Evolutionary conservation across 2,113 vertebrate genomes (phyloP), one percentile per base, ranked within the genome.

Genomic region (Tinamus guttatus): DNA sequence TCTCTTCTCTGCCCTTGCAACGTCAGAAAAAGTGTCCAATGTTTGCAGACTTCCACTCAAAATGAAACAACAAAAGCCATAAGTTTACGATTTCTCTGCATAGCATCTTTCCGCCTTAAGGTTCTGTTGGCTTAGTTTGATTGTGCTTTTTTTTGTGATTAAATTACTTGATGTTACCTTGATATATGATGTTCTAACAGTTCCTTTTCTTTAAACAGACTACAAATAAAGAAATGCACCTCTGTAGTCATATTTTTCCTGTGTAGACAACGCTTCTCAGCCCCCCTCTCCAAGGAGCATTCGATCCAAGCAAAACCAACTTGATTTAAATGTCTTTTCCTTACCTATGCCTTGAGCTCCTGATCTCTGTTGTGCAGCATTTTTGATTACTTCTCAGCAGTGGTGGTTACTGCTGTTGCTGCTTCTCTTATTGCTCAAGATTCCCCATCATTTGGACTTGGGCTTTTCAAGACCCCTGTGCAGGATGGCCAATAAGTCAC

Each of bases 331-430:
- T 6, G 16, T 7, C 7, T 62, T 70, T 78, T n/a, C 34, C 65
- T 52, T 47, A 59, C 77, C 81, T 45, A n/a, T 17, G 9, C 17
- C n/a, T 82, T 41, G 2, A 0, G 0, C 24, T 34, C 38, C 70
- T 79, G n/a, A 4, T 40, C 30, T 47, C 67, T 34, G 28, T 34
- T 2, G 0, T 1, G 17, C 9, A 62, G 9, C 2, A 0, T 4
- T 47, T 51, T 60, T 28, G 74, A 7, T 28, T 17, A 4, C 19
- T 63, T 8, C 15, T 1, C 1, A 14, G 7, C 52, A 41, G 5
- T 3, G 27, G 2, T 12, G 11, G 5, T 9, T 15, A 2, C 13
- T 47, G 11, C 25, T 24, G 7, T 13, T 6, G 5, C 30, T 15
- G 1, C 25, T 30, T 15, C 15, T 63, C 9, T 14, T 22, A 3